Evolutionary conservation across 2,797 vertebrate genomes (phyloP).

Genomic region (Poecile montanus): DNA sequence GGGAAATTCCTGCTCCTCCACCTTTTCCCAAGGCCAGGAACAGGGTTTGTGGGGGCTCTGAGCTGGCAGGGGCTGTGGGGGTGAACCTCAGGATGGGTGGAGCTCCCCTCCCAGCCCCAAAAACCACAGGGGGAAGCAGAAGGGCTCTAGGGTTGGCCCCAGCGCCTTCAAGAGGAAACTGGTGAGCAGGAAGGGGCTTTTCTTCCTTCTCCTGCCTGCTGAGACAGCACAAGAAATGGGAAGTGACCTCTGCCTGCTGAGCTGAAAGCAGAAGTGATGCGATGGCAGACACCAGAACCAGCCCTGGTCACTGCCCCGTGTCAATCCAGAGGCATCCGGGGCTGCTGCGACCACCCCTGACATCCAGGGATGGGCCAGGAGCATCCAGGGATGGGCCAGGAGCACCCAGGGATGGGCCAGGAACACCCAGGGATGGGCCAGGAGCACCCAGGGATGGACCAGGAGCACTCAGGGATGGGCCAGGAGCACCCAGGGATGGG

Average conservation of each 20-base stretch:
- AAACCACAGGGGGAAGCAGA: neutral
- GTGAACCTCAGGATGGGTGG: neutral
- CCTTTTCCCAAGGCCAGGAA: neutral
- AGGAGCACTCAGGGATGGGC: no score
- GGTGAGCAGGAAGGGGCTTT: neutral
- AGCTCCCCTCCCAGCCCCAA: neutral
- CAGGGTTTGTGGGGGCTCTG: neutral
- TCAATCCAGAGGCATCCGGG: neutral
- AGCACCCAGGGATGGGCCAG: no score
- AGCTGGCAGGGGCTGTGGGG: neutral
- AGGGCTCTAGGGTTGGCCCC: neutral
- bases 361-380: neutral
- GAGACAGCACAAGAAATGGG: neutral
- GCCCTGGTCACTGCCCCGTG: neutral
- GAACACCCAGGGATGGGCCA: no score
- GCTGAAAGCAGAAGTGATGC: conserved; percentile 14
- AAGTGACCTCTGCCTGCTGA: neutral
- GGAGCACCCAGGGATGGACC: neutral
- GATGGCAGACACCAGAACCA: neutral
- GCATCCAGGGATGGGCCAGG: no score
- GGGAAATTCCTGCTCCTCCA: neutral
- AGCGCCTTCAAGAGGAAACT: neutral
- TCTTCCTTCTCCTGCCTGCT: neutral
- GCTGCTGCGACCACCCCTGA: neutral
- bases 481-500: no score